Base-by-base conservation (phyloP, 2,888 invertebrate species). In the Patella caerulea region DNA sequence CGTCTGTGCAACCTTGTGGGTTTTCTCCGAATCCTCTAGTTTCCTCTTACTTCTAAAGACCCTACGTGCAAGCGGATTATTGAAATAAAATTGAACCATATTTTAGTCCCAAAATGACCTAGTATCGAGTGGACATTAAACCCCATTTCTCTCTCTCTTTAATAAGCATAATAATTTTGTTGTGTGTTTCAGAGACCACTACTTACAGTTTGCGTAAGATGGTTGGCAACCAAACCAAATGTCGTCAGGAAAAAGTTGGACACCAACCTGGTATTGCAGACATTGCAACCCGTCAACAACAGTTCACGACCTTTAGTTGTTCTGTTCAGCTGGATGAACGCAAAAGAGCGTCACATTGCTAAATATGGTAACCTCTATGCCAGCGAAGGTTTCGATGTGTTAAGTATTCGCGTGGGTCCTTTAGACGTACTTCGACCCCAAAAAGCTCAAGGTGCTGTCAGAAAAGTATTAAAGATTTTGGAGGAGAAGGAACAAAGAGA, bases 401-500 rank as follows among this genome's bases (percentile, higher is more conserved):
- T 96, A 77, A 94, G 95, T 72, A 94, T 97, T 17, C 94, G 94
- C 72, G 94, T 96, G 75, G 95, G 94, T 17, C 96, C 97, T 0
- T 95, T 95, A 95, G 96, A 97, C 91, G 93, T 97, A 73, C 93
- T 97, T 88, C 96, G 96, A 95, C 97, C 97, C 12, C 76, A 73
- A 73, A 70, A 76, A 15, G 87, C 92, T 1, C 93, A 96, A 95
- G 89, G 95, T 79, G 94, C 96, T 73, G 96, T 96, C 0, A 93
- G 92, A 1, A 95, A 96, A 85, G 92, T 96, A 52, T 90, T 97
- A 45, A 94, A 94, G 83, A 95, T 97, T 89, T 92, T 97, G 89
- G 93, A 94, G 53, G 93, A 93, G 75, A 95, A 96, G 87, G 93
- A 93, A 71, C 79, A 81, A 11, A 90, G 92, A 75, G 94, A 94